phyloP scores from a whole-genome alignment of 1,140 invertebrate species.

The Camponotus vicinus region DNA sequence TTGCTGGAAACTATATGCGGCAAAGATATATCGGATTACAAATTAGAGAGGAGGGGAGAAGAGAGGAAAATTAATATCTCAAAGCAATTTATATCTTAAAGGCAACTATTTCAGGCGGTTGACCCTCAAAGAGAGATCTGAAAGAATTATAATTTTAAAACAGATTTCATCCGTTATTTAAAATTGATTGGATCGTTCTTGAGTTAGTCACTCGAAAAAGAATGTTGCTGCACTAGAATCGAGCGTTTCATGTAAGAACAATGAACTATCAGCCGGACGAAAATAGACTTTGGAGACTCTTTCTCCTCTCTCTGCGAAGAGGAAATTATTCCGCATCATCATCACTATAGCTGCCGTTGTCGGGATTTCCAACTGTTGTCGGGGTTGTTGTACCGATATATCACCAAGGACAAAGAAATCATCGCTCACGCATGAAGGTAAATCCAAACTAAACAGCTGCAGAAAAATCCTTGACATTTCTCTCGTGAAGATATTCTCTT shows the following conservation, averaged over 20 bases:
- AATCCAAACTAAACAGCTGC: background rate
- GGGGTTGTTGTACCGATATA: background rate
- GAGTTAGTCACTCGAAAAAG: background rate
- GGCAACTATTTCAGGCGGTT: no score
- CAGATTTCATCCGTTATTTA: background rate
- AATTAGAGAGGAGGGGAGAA: background rate
- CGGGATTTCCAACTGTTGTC: constrained; percentile 26
- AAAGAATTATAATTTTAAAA: background rate
- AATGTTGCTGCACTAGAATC: no score
- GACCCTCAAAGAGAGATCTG: background rate
- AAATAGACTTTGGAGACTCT: constrained; percentile 23
- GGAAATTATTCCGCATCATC: constrained; percentile 38
- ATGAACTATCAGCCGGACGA: constrained; percentile 28
- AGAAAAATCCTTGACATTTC: constrained; percentile 29
- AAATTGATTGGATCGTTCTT: background rate
- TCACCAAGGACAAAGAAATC: background rate
- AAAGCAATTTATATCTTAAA: background rate
- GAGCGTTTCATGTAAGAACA: constrained; percentile 10
- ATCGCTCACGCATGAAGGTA: background rate
- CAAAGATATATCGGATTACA: background rate
- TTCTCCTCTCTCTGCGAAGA: background rate
- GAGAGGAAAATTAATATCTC: background rate
- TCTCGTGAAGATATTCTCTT: background rate
- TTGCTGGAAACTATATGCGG: background rate
- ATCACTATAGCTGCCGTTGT: constrained; percentile 10